Evolutionary conservation across 2,113 vertebrate species (phyloP), one percentile per base, ranked within the genome.

Genomic region (Pleuronectes platessa): DNA sequence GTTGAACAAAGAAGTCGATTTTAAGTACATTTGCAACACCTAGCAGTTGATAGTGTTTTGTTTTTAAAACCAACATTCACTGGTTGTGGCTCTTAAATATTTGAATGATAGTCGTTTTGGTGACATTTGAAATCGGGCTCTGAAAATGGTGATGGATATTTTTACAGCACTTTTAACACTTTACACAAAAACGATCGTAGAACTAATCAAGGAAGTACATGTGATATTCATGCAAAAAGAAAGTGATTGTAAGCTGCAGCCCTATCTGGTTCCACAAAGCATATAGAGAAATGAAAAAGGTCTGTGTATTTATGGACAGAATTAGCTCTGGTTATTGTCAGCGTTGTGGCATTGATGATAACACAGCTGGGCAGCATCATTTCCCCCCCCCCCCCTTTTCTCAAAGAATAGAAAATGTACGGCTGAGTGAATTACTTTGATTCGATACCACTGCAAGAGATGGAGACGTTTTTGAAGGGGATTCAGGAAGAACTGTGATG

Each of bases 391-490:
- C 27, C 31, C 31, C 31, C 1, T 21, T 61, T 26, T 63, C 10
- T 69, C 47, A 17, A 55, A 20, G 21, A 62, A 35, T 71, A n/a
- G 26, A 51, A 51, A 64, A 78, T 59, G 37, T 55, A 40, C 42
- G 58, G 62, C 12, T 21, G 53, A 64, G 42, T 54, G 55, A 27
- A 27, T 42, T 69, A n/a, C 71, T 2, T 72, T 51, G 56, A 61
- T 79, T 74, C 13, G n/a, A 0, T 15, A 9, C 18, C 14, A 14
- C 2, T 17, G 37, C 58, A 51, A 24, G 20, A 77, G 55, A 74
- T 78, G 9, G 24, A 71, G 71, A 70, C 45, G 23, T 23, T 45
- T 31, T 31, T 45, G 64, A 77, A 24, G 40, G 31, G 40, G 53
- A 42, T 31, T 54, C 51, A 10, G 51, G 51, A 8, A 54, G 51